Conservation (phyloP, 1,140 invertebrate species). For the Drosophila kurseongensis region DNA sequence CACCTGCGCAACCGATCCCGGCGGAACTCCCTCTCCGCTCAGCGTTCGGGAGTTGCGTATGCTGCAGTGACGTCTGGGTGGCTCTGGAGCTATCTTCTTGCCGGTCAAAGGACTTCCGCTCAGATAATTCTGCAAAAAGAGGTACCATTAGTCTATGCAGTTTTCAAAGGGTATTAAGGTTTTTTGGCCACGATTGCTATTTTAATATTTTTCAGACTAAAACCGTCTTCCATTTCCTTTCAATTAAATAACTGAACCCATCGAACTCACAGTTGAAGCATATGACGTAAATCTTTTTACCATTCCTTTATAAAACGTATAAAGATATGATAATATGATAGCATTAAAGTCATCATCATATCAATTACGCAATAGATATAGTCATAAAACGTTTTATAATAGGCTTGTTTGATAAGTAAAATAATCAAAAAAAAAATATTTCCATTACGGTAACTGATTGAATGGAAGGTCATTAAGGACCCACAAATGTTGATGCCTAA, state of each 20-base stretch:
- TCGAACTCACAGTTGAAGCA: too few relatives aligned
- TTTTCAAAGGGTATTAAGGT: too few relatives aligned
- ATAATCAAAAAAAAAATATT: background rate
- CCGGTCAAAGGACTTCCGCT: conserved; percentile 87
- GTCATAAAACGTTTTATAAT: too few relatives aligned
- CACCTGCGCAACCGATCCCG: conserved; percentile 13
- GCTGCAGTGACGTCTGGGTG: conserved; percentile 91
- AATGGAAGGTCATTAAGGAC: too few relatives aligned
- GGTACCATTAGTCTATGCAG: background rate
- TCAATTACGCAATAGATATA: background rate
- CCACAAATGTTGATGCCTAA: background rate
- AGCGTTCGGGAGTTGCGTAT: conserved; percentile 81
- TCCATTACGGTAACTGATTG: background rate
- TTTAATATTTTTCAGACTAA: background rate
- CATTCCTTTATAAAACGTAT: too few relatives aligned
- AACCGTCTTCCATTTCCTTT: too few relatives aligned
- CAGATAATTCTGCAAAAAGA: conserved; percentile 60
- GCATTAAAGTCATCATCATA: too few relatives aligned
- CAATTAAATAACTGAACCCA: too few relatives aligned
- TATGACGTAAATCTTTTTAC: too few relatives aligned
- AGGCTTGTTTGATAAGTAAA: background rate
- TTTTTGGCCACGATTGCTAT: background rate
- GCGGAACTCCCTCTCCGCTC: conserved; percentile 53
- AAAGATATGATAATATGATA: too few relatives aligned
- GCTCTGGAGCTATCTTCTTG: conserved; percentile 92